A percentile compares a stretch with the other conserved stretches of the same genome.
These are phyloP conservation scores for Mastomys coucha DNA, from an alignment of 2,113 vertebrate species.

Conservation along the genomic window DNA sequence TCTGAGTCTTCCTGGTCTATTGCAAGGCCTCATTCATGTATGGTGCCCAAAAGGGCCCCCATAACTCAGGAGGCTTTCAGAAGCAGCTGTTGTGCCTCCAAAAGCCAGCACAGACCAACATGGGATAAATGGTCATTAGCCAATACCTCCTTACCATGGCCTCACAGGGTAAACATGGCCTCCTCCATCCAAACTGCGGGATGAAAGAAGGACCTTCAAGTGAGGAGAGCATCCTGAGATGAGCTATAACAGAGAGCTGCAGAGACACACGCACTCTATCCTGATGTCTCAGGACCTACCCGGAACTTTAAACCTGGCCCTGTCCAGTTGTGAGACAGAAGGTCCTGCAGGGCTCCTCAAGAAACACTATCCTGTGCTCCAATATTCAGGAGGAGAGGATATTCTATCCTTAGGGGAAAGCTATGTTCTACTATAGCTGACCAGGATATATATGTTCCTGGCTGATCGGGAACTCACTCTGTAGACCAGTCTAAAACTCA, in stretches of 20 bases:
- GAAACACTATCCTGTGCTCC: background rate
- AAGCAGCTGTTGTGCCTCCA: conserved; percentile 3
- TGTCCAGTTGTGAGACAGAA: background rate
- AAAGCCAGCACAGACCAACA: background rate
- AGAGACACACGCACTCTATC: background rate
- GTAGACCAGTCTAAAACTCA: background rate
- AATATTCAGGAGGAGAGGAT: background rate
- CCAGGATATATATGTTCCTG: no score
- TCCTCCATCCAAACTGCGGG: background rate
- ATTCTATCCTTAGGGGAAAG: background rate
- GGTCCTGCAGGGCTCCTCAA: fast-evolving
- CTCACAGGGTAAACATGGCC: background rate
- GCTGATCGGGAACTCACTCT: background rate
- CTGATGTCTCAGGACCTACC: background rate
- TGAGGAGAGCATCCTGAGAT: background rate
- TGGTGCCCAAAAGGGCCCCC: background rate
- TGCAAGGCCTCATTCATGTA: background rate
- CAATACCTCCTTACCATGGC: background rate
- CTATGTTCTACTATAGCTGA: background rate
- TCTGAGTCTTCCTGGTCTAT: background rate
- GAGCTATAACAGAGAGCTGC: background rate
- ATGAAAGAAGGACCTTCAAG: background rate
- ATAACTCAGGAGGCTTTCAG: background rate
- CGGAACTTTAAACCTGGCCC: background rate
- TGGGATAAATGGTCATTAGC: background rate